A percentile compares a stretch with the other conserved stretches of the same genome.
Conservation (phyloP, 2,113 vertebrate genomes). For the Pterophyllum scalare region DNA sequence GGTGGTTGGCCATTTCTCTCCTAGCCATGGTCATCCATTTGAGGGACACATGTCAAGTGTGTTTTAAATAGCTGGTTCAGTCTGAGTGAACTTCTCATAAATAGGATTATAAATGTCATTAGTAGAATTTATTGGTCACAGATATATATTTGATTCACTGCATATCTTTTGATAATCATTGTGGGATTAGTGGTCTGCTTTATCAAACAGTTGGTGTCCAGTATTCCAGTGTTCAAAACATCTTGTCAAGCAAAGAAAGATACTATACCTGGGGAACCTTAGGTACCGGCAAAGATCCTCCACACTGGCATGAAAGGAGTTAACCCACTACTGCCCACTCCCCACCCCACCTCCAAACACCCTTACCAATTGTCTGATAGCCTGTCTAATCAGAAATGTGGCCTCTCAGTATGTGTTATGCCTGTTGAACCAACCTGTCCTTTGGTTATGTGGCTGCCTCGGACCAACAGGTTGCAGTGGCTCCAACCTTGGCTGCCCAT, state of each 20-base stretch:
- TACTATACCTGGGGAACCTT: neutral
- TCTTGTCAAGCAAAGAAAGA: neutral
- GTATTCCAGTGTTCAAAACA: neutral
- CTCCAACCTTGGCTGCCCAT: slow-evolving; percentile 83
- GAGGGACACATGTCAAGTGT: neutral
- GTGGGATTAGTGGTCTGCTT: neutral
- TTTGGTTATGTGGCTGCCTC: slow-evolving; percentile 82
- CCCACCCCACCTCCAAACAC: neutral
- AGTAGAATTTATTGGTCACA: neutral
- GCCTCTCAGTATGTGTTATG: slow-evolving; percentile 7
- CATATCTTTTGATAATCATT: neutral
- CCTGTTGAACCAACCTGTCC: slow-evolving; percentile 78
- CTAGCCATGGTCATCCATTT: neutral
- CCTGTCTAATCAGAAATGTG: neutral
- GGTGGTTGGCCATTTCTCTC: slow-evolving; percentile 47
- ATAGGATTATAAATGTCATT: neutral
- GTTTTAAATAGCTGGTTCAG: neutral
- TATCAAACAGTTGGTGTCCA: neutral
- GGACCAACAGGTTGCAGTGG: slow-evolving; percentile 89
- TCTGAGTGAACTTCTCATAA: neutral
- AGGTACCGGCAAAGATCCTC: neutral
- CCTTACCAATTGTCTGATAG: slow-evolving; percentile 14
- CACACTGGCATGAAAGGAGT: neutral
- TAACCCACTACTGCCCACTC: neutral
- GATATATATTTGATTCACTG: neutral